A percentile compares a stretch with the other conserved stretches of the same genome.
These are phyloP conservation scores for Periophthalmus magnuspinnatus DNA, from an alignment of 2,797 vertebrate species.

Conservation along the genomic window DNA sequence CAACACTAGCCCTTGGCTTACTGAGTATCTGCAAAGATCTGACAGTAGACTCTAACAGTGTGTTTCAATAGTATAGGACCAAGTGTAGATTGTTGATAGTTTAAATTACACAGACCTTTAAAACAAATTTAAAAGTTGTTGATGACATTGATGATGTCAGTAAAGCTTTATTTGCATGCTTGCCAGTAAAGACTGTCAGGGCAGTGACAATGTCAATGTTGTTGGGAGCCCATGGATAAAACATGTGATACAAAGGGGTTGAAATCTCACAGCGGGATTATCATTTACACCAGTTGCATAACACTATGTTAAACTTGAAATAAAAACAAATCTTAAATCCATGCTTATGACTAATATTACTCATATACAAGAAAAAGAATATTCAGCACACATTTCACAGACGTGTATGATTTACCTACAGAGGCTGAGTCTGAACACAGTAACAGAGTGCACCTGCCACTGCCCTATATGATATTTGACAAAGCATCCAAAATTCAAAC, in stretches of 20 bases:
- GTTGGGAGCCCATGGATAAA: not conserved
- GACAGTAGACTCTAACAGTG: constrained; percentile 21
- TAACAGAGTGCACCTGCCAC: constrained; percentile 9
- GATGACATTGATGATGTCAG: not conserved
- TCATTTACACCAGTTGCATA: not conserved
- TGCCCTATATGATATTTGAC: not conserved
- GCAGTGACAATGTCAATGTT: too few relatives aligned
- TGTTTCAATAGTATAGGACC: constrained; percentile 6
- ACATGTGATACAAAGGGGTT: not conserved
- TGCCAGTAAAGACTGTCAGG: not conserved
- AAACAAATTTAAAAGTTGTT: not conserved
- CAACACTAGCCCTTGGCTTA: constrained; percentile 25
- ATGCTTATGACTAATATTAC: not conserved
- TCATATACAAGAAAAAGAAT: not conserved
- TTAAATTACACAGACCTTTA: not conserved
- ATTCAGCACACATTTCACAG: not conserved
- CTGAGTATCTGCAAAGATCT: constrained; percentile 17
- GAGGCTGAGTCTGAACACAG: not conserved
- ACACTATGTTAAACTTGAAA: not conserved
- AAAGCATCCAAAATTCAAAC: constrained; percentile 18
- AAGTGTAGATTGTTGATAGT: not conserved
- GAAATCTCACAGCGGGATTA: not conserved
- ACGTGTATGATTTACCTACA: not conserved
- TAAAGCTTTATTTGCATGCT: not conserved
- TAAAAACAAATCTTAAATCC: not conserved